Evolutionary conservation across 1,140 invertebrate species (phyloP).

Genomic region (Cheumatopsyche charites): DNA sequence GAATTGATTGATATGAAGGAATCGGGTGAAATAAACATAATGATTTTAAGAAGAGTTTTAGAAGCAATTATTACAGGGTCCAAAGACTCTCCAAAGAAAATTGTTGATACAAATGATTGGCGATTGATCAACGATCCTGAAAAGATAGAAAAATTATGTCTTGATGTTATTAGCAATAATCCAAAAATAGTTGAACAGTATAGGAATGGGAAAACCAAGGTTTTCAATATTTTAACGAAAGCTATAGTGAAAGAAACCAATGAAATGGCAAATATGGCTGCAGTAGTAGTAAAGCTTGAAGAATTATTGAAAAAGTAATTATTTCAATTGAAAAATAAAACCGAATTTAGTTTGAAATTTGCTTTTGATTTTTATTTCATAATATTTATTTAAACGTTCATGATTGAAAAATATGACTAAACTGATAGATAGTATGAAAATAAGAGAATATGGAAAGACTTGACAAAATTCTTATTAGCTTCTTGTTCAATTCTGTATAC

Average conservation of each 20-base stretch:
- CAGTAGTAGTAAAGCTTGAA: constrained; percentile 66
- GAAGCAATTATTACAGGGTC: constrained; percentile 58
- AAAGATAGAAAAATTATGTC: constrained; percentile 67
- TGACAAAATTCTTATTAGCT: too few relatives aligned
- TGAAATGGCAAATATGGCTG: constrained; percentile 69
- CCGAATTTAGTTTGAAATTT: too few relatives aligned
- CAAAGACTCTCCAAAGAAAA: constrained; percentile 55
- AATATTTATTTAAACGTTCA: too few relatives aligned
- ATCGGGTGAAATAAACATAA: constrained; percentile 66
- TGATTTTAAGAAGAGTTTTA: constrained; percentile 62
- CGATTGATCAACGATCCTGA: constrained; percentile 66
- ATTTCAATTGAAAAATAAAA: too few relatives aligned
- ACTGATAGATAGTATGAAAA: too few relatives aligned
- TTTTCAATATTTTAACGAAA: constrained; percentile 65
- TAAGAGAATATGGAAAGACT: too few relatives aligned
- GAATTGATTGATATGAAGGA: constrained; percentile 68
- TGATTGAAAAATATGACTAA: too few relatives aligned
- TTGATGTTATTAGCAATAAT: constrained; percentile 68
- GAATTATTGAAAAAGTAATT: constrained; percentile 62
- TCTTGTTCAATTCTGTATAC: too few relatives aligned
- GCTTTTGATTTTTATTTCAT: too few relatives aligned
- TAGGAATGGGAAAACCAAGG: constrained; percentile 72
- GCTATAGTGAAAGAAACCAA: constrained; percentile 58
- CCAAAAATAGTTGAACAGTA: constrained; percentile 70
- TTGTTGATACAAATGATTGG: constrained; percentile 70